Evolutionary conservation across 1,140 invertebrate genomes (phyloP), one percentile per base, ranked within the genome.

Genomic region (Himalopsyche phryganea): DNA sequence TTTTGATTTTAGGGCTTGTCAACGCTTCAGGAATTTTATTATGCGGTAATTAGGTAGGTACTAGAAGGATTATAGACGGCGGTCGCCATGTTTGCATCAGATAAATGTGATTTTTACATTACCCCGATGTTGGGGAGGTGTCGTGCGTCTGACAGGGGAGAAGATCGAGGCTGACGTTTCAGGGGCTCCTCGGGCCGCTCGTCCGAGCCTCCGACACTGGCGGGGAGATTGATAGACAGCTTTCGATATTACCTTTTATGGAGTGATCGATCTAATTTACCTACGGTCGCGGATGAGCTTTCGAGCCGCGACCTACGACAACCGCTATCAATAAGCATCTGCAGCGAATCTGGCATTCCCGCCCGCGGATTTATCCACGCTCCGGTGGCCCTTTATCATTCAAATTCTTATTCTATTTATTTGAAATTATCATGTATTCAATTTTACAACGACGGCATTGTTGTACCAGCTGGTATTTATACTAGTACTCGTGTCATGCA

Each of bases 31-130:
- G 74, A 73, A 76, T 71, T 72, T 75, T 73, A 76, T 72, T 75
- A 74, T 71, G 71, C 70, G 70, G 72, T 65, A 72, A 75, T 73
- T 69, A 67, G 66, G 70, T 69, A 36, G 66, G 70, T 69, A 36
- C 66, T 69, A 67, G 68, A 70, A 72, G 72, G 75, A 75, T 71
- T 73, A 72, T 72, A 75, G 73, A 71, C 73, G 74, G 73, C 75
- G 74, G 74, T 75, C 75, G 75, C 75, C 75, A 77, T 77, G 73
- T 77, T 77, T 77, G 75, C 53, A 56, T 33, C 46, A 33, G 53
- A 56, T 54, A 46, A 23, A 46, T 36, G 23, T 41, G 44, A 41
- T 45, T 46, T 47, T 56, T 45, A 45, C 53, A 33, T 48, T 42
- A 35, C 33, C 14, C 40, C 41, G 7, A 20, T 23, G 6, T 19